Percentiles rank a stretch among this genome's conserved stretches.
phyloP scores from a whole-genome alignment of 2,888 invertebrate genomes.

The Hirtodrosophila cameraria region DNA sequence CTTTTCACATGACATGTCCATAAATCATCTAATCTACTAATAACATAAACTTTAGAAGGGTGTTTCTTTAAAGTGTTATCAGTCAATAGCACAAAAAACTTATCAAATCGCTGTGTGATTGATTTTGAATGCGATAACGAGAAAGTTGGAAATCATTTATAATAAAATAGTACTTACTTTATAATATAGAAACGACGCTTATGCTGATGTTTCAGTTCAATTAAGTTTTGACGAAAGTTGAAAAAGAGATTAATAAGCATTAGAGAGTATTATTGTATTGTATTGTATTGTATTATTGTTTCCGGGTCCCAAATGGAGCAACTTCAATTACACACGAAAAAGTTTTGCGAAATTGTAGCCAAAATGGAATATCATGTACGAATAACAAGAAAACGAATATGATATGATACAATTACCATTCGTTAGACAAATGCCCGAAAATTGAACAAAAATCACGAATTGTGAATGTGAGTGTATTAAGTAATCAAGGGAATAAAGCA shows the following conservation, averaged over 20 bases:
- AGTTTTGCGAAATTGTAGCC: slow-evolving; percentile 24
- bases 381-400: too few relatives aligned
- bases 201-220: slow-evolving; percentile 1
- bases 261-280: slow-evolving; percentile 4
- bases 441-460: slow-evolving; percentile 31
- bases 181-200: neutral
- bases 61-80: neutral
- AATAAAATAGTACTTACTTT: neutral
- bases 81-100: slow-evolving; percentile 2
- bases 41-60: too few relatives aligned
- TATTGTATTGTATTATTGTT: slow-evolving; percentile 14
- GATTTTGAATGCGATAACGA: neutral
- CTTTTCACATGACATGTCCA: too few relatives aligned
- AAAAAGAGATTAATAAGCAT: slow-evolving; percentile 25
- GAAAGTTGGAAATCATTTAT: neutral
- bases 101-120: neutral
- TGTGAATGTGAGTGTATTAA: neutral
- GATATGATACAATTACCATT: slow-evolving; percentile 28
- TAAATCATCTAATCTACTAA: too few relatives aligned
- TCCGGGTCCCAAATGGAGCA: slow-evolving; percentile 30
- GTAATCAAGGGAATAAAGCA: slow-evolving; percentile 5
- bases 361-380: slow-evolving; percentile 20
- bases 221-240: slow-evolving; percentile 4
- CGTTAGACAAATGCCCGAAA: slow-evolving; percentile 30
- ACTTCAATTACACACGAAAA: slow-evolving; percentile 23